Evolutionary conservation across 35 echinoderm and acorn worm genomes (phyloP).

Genomic region (Amphiura filiformis): DNA sequence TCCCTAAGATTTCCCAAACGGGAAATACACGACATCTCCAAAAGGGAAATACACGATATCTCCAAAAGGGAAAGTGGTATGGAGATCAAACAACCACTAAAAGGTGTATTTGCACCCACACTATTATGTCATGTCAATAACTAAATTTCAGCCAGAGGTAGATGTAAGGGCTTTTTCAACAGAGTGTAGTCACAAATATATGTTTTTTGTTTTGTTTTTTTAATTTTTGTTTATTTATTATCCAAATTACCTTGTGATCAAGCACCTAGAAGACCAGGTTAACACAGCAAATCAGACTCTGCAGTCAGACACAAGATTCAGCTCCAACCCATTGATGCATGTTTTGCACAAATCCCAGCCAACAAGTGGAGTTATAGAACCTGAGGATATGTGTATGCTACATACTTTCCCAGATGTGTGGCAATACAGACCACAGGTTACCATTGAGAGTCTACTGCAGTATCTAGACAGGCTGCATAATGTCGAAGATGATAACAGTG

Average conservation of each 20-base stretch:
- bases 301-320: constrained; percentile 18
- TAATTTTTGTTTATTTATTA: no score
- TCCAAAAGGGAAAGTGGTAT: no score
- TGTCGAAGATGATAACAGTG: not conserved
- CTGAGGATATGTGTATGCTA: not conserved
- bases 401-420: constrained; percentile 15
- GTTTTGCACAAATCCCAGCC: not conserved
- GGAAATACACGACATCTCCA: no score
- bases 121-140: no score
- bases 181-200: no score
- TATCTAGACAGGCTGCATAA: not conserved
- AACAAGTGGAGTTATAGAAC: not conserved
- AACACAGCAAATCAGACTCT: not conserved
- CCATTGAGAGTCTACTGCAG: constrained; percentile 15
- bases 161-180: no score
- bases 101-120: no score
- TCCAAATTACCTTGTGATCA: not conserved
- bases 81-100: no score
- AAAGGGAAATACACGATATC: no score
- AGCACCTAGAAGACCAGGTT: not conserved
- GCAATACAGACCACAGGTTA: constrained; percentile 20
- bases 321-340: constrained; percentile 18
- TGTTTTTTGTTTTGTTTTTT: no score
- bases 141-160: no score
- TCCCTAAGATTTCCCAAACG: no score